A percentile compares a stretch with the other conserved stretches of the same genome.
phyloP scores from a whole-genome alignment of 1,140 invertebrate genomes.

The Phymorhynchus buccinoides region DNA sequence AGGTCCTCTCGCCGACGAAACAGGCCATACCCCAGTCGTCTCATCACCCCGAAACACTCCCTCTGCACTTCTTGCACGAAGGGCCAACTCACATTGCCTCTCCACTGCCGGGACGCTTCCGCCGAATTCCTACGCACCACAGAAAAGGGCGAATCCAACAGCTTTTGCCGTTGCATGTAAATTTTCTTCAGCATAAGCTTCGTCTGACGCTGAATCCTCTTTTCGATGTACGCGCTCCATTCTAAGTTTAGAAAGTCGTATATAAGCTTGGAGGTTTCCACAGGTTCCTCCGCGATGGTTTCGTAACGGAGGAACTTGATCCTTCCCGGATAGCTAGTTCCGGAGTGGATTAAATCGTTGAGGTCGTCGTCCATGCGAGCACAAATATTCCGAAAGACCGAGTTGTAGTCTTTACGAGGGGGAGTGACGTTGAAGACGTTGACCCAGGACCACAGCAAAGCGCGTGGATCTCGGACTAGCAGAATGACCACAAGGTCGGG shows the following conservation, averaged over 20 bases:
- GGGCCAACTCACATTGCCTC: neutral
- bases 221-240: neutral
- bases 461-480: neutral
- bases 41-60: neutral
- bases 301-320: slow-evolving; percentile 14
- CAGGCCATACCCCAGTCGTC: neutral
- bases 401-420: neutral
- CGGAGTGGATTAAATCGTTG: neutral
- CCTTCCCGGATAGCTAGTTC: neutral
- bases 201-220: neutral
- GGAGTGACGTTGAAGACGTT: neutral
- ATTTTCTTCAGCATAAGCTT: too few relatives aligned
- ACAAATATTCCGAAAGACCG: neutral
- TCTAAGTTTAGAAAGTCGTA: neutral
- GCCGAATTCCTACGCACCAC: neutral
- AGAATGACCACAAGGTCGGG: neutral
- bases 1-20: neutral
- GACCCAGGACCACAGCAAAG: slow-evolving; percentile 3
- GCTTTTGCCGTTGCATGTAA: neutral
- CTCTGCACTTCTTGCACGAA: neutral
- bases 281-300: neutral
- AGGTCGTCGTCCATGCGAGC: neutral
- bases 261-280: neutral
- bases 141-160: neutral
- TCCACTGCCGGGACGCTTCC: neutral